These are phyloP conservation scores for Bombus pascuorum DNA, from an alignment of 1,140 invertebrate species.

Conservation along the genomic window DNA sequence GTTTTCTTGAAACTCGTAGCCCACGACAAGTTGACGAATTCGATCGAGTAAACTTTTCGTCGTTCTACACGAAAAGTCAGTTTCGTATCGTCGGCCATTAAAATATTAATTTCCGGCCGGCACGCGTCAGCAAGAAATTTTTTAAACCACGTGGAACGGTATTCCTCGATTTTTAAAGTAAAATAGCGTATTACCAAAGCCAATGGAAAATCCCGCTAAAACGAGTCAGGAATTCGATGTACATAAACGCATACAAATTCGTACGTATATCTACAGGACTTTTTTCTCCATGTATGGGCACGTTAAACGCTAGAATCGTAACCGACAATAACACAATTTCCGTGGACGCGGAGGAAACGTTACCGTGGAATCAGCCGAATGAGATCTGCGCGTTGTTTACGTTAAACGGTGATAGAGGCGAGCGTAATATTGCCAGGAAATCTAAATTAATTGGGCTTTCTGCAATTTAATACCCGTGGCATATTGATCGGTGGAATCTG, in stretches of 20 bases:
- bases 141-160: neutral
- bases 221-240: neutral
- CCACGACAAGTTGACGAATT: neutral
- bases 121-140: neutral
- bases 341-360: conserved; percentile 21
- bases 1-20: neutral
- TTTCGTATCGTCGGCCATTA: neutral
- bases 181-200: neutral
- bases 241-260: too few species aligned
- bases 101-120: conserved; percentile 34
- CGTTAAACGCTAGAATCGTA: neutral
- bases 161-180: neutral
- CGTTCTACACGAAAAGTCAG: too few species aligned
- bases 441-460: conserved; percentile 39
- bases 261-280: too few species aligned
- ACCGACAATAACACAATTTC: conserved; percentile 35
- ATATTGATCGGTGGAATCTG: neutral
- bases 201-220: conserved; percentile 15
- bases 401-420: conserved; percentile 17
- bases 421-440: conserved; percentile 29
- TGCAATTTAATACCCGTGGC: conserved; percentile 23
- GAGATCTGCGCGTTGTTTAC: conserved; percentile 7
- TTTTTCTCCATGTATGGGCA: neutral
- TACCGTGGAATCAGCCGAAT: neutral
- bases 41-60: neutral